Percentiles rank a stretch among this genome's conserved stretches.
Evolutionary conservation across 64 coral and sea anemone genomes (phyloP).

Genomic region (Anthopleura sola): DNA sequence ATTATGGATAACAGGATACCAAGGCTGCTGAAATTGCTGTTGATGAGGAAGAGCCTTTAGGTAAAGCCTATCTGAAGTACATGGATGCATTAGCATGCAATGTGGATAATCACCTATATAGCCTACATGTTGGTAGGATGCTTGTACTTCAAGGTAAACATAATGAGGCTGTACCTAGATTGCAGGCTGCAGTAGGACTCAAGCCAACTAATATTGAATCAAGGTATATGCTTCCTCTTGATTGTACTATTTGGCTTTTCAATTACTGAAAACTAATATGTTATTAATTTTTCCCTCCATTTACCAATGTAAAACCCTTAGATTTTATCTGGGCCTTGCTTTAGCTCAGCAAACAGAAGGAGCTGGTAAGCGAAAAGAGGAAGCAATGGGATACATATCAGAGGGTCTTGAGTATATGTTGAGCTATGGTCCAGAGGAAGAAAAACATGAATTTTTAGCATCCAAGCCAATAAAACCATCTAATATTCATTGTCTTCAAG

Average conservation of each 20-base stretch:
- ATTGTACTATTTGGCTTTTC: no score
- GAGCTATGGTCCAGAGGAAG: conserved; percentile 42
- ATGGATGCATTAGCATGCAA: conserved; percentile 67
- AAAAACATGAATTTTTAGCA: conserved; percentile 31
- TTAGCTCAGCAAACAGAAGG: conserved; percentile 59
- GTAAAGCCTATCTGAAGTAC: conserved; percentile 95
- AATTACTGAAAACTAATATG: no score
- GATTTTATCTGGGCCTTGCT: conserved; percentile 81
- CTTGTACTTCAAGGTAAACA: conserved; percentile 85
- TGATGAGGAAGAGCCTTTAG: conserved; percentile 77
- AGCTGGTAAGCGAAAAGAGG: conserved; percentile 47
- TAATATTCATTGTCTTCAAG: conserved; percentile 73
- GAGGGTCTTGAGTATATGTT: conserved; percentile 83
- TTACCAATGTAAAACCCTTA: background rate
- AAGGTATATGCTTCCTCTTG: conserved; percentile 49
- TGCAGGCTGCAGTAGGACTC: conserved; percentile 76
- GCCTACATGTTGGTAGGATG: conserved; percentile 87
- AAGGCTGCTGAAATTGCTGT: conserved; percentile 66
- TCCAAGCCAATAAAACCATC: conserved; percentile 26
- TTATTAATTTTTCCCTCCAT: no score
- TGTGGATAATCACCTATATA: conserved; percentile 85
- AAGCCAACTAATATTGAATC: conserved; percentile 80
- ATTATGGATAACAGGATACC: conserved; percentile 24
- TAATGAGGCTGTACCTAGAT: conserved; percentile 65
- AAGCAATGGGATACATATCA: conserved; percentile 67